A percentile compares a stretch with the other conserved stretches of the same genome.
Evolutionary conservation across 1,140 invertebrate species (phyloP).

Genomic region (Limonius californicus): DNA sequence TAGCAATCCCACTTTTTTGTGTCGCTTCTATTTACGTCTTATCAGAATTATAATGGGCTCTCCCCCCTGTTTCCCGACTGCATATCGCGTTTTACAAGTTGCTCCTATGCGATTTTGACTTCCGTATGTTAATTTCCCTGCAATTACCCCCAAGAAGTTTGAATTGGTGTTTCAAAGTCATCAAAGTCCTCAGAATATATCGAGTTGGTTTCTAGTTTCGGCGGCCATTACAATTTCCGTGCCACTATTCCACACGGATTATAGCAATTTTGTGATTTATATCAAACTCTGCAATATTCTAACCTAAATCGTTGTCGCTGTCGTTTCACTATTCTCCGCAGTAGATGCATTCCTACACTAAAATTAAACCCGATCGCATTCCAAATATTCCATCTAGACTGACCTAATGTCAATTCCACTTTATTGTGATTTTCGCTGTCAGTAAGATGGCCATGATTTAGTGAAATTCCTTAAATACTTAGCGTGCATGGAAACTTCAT

Average conservation of each 20-base stretch:
- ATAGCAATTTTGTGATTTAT: slow-evolving; percentile 23
- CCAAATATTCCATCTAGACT: too few species aligned
- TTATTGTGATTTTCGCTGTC: too few species aligned
- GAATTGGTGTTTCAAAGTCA: slow-evolving; percentile 23
- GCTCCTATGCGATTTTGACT: slow-evolving; percentile 6
- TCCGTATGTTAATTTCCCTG: slow-evolving; percentile 20
- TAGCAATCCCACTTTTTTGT: slow-evolving; percentile 15
- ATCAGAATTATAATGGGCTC: slow-evolving; percentile 1
- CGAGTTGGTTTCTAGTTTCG: slow-evolving; percentile 22
- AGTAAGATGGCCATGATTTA: too few species aligned
- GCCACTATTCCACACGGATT: slow-evolving; percentile 17
- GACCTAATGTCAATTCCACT: too few species aligned
- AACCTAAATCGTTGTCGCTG: too few species aligned
- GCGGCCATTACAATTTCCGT: slow-evolving; percentile 24
- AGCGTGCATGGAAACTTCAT: too few species aligned
- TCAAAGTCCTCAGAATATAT: slow-evolving; percentile 22
- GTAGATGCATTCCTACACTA: too few species aligned
- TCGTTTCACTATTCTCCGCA: too few species aligned
- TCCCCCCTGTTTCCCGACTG: neutral
- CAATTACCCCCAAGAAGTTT: slow-evolving; percentile 21
- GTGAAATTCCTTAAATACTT: too few species aligned
- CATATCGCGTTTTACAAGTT: neutral
- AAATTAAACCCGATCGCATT: too few species aligned
- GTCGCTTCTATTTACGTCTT: neutral
- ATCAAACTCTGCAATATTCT: neutral